phyloP scores from a whole-genome alignment of 2,888 invertebrate species.

The Helicoverpa assulta region DNA sequence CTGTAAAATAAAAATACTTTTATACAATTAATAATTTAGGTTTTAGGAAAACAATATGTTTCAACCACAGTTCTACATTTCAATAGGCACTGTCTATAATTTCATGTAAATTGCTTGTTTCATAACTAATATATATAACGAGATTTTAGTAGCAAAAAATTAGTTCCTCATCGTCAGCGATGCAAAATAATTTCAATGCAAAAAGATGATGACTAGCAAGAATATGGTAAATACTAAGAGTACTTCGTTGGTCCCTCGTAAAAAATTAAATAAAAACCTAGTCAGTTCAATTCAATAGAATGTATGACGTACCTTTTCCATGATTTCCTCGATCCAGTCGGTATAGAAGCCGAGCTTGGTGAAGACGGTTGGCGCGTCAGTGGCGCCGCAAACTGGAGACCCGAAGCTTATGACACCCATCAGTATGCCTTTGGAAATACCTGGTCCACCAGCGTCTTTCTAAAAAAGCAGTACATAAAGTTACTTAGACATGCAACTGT shows the following conservation, averaged over 20 bases:
- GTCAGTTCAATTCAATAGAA: not conserved
- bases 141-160: no score
- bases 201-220: no score
- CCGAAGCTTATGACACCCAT: conserved; percentile 74
- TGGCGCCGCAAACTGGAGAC: conserved; percentile 67
- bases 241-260: no score
- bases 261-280: no score
- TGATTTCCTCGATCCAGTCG: conserved; percentile 69
- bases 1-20: not conserved
- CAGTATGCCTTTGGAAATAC: conserved; percentile 59
- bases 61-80: no score
- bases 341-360: conserved; percentile 68
- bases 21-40: not conserved
- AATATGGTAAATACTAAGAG: no score
- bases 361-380: conserved; percentile 73
- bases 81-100: no score
- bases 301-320: conserved; percentile 58
- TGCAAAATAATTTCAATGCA: no score
- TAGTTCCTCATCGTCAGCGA: no score
- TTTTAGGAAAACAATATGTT: no score
- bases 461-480: conserved; percentile 3
- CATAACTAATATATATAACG: no score
- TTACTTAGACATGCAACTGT: not conserved
- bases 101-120: no score
- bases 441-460: conserved; percentile 63